Percentiles rank a stretch among this genome's conserved stretches.
These are phyloP conservation scores for Balaeniceps rex DNA, from an alignment of 2,113 vertebrate genomes.

Conservation along the genomic window DNA sequence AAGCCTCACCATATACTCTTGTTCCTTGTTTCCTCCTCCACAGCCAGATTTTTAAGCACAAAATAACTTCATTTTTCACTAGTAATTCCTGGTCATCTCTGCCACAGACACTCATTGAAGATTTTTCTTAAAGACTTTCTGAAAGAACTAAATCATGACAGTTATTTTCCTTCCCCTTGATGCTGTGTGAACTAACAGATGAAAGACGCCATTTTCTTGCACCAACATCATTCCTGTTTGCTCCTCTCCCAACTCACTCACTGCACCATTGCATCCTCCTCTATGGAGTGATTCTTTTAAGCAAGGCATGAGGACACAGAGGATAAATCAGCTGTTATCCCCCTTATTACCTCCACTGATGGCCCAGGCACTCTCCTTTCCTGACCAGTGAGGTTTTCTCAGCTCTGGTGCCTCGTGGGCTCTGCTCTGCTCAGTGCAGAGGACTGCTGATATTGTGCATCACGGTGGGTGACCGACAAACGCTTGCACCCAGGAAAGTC, in stretches of 20 bases:
- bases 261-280: not conserved
- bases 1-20: not conserved
- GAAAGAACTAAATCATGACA: not conserved
- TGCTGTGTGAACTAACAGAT: not conserved
- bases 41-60: not conserved
- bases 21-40: not conserved
- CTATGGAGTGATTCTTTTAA: not conserved
- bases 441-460: not conserved
- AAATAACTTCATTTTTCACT: not conserved
- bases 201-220: rapidly evolving
- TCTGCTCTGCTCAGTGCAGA: not conserved
- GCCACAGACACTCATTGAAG: not conserved
- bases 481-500: not conserved
- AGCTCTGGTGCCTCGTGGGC: not conserved
- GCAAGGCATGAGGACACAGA: not conserved
- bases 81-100: not conserved
- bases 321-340: not conserved
- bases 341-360: rapidly evolving
- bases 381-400: not conserved
- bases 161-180: not conserved
- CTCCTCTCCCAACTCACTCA: not conserved
- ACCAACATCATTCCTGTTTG: not conserved
- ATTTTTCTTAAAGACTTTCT: not conserved
- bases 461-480: rapidly evolving
- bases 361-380: not conserved